Base-by-base conservation (phyloP, 30 jellyfish, hydroid and myxozoan species). In the Cassiopea xamachana region DNA sequence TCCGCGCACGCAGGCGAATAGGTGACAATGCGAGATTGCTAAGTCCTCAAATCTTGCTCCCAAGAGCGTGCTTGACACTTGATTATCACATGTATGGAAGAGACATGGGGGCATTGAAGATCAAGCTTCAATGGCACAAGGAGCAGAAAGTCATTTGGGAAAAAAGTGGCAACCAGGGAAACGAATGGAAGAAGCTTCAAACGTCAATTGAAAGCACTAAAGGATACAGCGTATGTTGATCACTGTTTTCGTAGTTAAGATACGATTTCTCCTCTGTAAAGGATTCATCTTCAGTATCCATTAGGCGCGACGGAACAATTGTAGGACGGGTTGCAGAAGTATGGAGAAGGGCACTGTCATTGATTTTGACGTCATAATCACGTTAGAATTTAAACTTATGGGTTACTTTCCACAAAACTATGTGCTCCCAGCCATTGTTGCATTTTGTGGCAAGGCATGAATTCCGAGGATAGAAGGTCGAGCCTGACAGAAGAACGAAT, bases 21-120 rank as follows among this genome's bases (percentile, higher is more conserved):
- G 97, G 97, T 44, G 95, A 89, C 84, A 89, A 75, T 1, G 98
- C 98, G 60, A 81, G 94, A 47, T 90, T 94, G 68, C 62, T 73
- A 60, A 89, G 98, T 62, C 98, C 96, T 17, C n/a, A 7, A 1
- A 44, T 94, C 27, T 48, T 9, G 50, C 91, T 90, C 16, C 98
- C 98, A 39, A 94, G 96, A 47, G 83, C 92, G 1, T 94, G 98
- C 75, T 86, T 94, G 46, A 78, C 71, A 2, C 46, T 90, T 61
- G 78, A 79, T 70, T 94, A 94, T 77, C 97, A 94, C 85, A 94
- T 94, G 98, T 85, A 77, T 76, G 98, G 98, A 16, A 47, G 77
- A 64, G 91, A 90, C 64, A 94, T 90, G 97, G 98, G 98, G 1
- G 19, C 88, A 44, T 70, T 94, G 69, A 81, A 77, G 60, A 83